A percentile compares a stretch with the other conserved stretches of the same genome.
These are phyloP conservation scores for Zosterops lateralis DNA, from an alignment of 2,113 vertebrate genomes.

Conservation along the genomic window DNA sequence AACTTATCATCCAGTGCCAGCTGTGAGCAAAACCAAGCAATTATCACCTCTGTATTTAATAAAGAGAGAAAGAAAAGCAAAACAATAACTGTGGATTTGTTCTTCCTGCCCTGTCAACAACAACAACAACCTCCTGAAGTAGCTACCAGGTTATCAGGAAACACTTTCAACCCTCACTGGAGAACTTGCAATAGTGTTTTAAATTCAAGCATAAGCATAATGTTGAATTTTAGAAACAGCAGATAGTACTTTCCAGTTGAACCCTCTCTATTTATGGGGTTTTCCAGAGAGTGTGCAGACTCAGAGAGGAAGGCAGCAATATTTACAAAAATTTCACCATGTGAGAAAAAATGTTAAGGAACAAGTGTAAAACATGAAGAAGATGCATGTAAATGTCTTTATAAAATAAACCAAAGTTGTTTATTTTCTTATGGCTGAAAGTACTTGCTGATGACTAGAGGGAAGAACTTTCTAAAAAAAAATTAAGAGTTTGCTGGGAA, in stretches of 20 bases:
- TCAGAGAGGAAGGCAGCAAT: neutral
- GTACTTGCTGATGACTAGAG: neutral
- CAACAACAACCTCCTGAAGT: neutral
- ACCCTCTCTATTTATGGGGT: neutral
- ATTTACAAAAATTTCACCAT: neutral
- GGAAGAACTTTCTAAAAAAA: neutral
- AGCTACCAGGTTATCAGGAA: neutral
- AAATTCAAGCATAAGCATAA: neutral
- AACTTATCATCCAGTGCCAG: neutral
- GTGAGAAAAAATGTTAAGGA: neutral
- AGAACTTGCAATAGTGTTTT: neutral
- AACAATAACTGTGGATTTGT: neutral
- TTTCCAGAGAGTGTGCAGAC: neutral
- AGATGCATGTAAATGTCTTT: neutral
- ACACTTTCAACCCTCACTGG: neutral
- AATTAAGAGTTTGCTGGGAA: neutral
- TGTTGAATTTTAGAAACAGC: neutral
- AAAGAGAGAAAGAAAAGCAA: neutral
- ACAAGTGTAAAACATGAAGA: neutral
- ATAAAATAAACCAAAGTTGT: neutral
- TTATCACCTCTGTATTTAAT: conserved; percentile 9
- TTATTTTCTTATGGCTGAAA: neutral
- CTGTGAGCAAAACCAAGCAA: conserved; percentile 13
- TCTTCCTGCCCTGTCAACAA: neutral
- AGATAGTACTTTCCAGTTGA: neutral